Evolutionary conservation across 92 coral and sea anemone genomes (phyloP).

Genomic region (Hydrozoanthus gracilis): DNA sequence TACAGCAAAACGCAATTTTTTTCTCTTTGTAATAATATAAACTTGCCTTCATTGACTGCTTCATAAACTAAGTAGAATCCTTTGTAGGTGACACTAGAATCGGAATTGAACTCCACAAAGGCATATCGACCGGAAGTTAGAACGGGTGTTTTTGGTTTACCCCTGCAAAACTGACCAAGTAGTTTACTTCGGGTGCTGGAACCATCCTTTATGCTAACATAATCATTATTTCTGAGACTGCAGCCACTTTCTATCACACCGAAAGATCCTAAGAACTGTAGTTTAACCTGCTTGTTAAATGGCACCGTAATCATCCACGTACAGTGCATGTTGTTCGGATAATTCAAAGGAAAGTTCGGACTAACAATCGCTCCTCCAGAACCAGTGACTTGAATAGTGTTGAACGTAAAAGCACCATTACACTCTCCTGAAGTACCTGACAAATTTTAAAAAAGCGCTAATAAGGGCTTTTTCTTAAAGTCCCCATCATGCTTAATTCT

Average conservation of each 20-base stretch:
- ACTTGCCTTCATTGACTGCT: constrained; percentile 11
- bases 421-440: constrained; percentile 20
- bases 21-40: no score
- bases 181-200: background rate
- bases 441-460: background rate
- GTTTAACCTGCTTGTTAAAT: background rate
- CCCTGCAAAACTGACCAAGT: constrained; percentile 13
- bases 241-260: constrained; percentile 12
- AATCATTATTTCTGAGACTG: background rate
- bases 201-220: constrained; percentile 25
- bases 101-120: background rate
- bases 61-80: constrained; percentile 27
- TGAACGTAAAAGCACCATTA: background rate
- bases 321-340: constrained; percentile 19
- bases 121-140: constrained; percentile 15
- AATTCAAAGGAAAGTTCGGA: constrained; percentile 5
- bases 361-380: constrained; percentile 33
- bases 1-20: no score
- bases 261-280: constrained; percentile 14
- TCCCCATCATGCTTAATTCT: no score
- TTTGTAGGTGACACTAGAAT: background rate
- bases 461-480: no score
- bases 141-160: background rate
- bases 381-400: background rate
- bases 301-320: constrained; percentile 25